Evolutionary conservation across 2,113 vertebrate species (phyloP).

Genomic region (Natator depressus): DNA sequence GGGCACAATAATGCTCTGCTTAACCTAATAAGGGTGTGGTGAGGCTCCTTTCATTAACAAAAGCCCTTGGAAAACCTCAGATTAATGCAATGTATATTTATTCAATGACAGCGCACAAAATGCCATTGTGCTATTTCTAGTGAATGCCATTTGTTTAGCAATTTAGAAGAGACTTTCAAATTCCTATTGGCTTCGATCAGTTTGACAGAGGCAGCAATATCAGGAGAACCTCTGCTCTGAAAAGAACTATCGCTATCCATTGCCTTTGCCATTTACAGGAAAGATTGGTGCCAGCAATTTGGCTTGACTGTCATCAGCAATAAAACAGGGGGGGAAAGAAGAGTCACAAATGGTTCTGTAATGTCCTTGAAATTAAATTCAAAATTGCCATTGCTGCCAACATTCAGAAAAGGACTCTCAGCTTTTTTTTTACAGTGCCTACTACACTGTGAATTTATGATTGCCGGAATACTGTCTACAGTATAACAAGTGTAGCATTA

Average conservation of each 20-base stretch:
- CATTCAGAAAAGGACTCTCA: constrained; percentile 57
- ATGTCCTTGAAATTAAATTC: constrained; percentile 71
- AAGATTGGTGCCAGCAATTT: constrained; percentile 53
- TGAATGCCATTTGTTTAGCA: constrained; percentile 75
- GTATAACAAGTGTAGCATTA: constrained; percentile 80
- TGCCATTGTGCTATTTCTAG: constrained; percentile 67
- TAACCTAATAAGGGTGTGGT: background rate
- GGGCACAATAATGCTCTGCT: constrained; percentile 16
- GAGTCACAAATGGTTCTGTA: constrained; percentile 55
- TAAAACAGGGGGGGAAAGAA: constrained; percentile 49
- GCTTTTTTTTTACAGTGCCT: constrained; percentile 66
- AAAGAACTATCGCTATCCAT: constrained; percentile 70
- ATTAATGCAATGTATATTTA: constrained; percentile 52
- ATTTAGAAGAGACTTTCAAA: constrained; percentile 66
- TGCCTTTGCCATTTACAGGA: constrained; percentile 65
- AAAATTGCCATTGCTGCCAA: constrained; percentile 70
- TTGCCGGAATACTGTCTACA: constrained; percentile 77
- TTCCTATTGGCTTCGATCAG: constrained; percentile 70
- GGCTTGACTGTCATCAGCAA: constrained; percentile 62
- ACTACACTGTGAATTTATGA: constrained; percentile 79
- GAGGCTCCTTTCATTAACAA: background rate
- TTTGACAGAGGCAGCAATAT: constrained; percentile 73
- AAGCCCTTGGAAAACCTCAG: constrained; percentile 38
- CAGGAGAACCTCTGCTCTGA: constrained; percentile 73
- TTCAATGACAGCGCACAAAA: constrained; percentile 65